These are phyloP conservation scores for Heliothis peltigera DNA, from an alignment of 2,888 invertebrate species.

Conservation along the genomic window DNA sequence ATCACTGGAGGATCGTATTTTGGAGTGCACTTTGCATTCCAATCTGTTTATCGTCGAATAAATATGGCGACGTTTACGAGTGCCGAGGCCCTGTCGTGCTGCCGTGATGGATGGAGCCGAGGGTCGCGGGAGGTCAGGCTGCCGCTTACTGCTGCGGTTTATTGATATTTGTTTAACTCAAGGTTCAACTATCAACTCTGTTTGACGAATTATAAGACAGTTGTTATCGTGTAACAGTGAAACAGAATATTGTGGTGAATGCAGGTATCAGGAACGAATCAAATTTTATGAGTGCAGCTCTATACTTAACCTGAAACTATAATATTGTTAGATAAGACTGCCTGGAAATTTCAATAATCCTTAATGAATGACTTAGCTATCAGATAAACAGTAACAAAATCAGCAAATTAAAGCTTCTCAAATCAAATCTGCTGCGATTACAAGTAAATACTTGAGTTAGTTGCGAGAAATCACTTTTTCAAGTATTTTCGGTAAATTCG, in stretches of 20 bases:
- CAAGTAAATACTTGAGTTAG: not conserved
- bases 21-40: slow-evolving; percentile 38
- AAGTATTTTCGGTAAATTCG: not conserved
- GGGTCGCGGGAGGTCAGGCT: slow-evolving; percentile 20
- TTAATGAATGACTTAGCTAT: too few species aligned
- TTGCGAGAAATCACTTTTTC: not conserved
- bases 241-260: too few species aligned
- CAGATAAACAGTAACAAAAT: too few species aligned
- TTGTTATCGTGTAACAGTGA: too few species aligned
- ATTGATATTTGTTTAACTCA: slow-evolving; percentile 25
- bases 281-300: too few species aligned
- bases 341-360: too few species aligned
- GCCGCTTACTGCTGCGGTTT: slow-evolving; percentile 4
- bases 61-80: slow-evolving; percentile 32
- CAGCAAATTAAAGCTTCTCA: too few species aligned
- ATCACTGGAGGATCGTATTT: slow-evolving; percentile 25
- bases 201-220: not conserved
- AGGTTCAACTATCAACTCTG: not conserved
- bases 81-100: slow-evolving; percentile 18
- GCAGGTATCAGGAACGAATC: too few species aligned
- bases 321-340: too few species aligned
- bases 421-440: too few species aligned
- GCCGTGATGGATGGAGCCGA: slow-evolving; percentile 19
- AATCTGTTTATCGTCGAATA: slow-evolving; percentile 30
- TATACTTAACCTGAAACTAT: too few species aligned